A percentile compares a stretch with the other conserved stretches of the same genome.
Conservation (phyloP, 2,797 vertebrate genomes). For the Eupleurogrammus muticus region DNA sequence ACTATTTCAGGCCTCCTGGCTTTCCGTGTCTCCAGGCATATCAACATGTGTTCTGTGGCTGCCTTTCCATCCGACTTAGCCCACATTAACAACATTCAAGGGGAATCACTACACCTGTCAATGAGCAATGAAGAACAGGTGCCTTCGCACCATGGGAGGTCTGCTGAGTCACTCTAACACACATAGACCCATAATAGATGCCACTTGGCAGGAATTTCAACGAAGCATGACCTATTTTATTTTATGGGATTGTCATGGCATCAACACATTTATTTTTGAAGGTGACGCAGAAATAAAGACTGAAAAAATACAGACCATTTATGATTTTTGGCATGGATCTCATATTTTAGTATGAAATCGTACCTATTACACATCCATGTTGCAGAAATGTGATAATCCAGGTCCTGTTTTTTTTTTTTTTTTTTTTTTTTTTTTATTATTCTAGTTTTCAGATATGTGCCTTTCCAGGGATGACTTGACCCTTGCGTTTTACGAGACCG, state of each 20-base stretch:
- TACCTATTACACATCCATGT: neutral
- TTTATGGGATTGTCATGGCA: constrained; percentile 16
- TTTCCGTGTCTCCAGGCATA: constrained; percentile 17
- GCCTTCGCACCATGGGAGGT: constrained; percentile 44
- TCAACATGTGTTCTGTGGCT: constrained; percentile 37
- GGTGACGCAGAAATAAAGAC: neutral
- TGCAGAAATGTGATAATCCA: neutral
- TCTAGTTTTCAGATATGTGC: neutral
- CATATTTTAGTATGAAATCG: neutral
- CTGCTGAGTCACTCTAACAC: constrained; percentile 60
- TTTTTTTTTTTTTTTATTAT: neutral
- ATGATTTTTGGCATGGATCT: constrained; percentile 1
- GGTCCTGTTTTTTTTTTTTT: too few species aligned
- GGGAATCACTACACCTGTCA: constrained; percentile 65
- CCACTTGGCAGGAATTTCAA: constrained; percentile 14
- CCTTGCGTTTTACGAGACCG: neutral
- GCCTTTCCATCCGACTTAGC: constrained; percentile 61
- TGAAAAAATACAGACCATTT: constrained; percentile 3
- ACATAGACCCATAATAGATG: constrained; percentile 4
- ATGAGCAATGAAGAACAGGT: constrained; percentile 59
- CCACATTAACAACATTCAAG: constrained; percentile 61
- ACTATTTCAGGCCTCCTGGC: constrained; percentile 28
- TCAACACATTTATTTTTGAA: neutral
- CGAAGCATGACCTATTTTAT: constrained; percentile 28
- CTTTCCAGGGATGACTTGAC: neutral